Evolutionary conservation across 2,797 vertebrate genomes (phyloP).

Genomic region (Falco cherrug): DNA sequence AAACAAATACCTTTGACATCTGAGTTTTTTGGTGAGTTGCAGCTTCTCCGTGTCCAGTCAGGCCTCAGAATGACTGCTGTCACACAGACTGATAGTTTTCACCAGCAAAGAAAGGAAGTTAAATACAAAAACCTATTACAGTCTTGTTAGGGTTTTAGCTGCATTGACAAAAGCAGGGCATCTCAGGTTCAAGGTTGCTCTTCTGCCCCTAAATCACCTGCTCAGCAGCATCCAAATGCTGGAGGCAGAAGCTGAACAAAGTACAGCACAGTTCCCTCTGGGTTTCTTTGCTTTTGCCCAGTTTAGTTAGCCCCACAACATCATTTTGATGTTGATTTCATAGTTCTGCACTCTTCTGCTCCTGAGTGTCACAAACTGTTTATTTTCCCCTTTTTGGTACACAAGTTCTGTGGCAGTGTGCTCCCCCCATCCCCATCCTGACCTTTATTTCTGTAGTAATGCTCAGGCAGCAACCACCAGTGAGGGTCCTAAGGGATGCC

Average conservation of each 20-base stretch:
- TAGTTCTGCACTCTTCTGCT: not conserved
- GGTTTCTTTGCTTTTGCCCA: not conserved
- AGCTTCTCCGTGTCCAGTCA: not conserved
- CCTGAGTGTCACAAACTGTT: rapidly evolving
- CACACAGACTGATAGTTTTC: not conserved
- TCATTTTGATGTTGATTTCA: not conserved
- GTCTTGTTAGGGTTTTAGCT: not conserved
- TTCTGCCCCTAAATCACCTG: not conserved
- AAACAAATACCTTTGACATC: not conserved
- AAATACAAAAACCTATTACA: not conserved
- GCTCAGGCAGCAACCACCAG: no score
- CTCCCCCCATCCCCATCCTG: no score
- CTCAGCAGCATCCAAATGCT: not conserved
- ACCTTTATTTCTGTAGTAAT: no score
- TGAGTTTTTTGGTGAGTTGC: no score
- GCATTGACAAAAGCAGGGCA: not conserved
- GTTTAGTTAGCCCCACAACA: not conserved
- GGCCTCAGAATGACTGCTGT: not conserved
- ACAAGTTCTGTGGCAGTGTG: not conserved
- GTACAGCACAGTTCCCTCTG: not conserved
- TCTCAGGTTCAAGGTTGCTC: not conserved
- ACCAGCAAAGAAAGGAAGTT: not conserved
- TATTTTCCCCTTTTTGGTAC: not conserved
- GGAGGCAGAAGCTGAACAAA: not conserved
- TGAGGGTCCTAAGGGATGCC: no score